A percentile compares a stretch with the other conserved stretches of the same genome.
phyloP scores from a whole-genome alignment of 2,113 vertebrate genomes.

The Calidris pugnax region DNA sequence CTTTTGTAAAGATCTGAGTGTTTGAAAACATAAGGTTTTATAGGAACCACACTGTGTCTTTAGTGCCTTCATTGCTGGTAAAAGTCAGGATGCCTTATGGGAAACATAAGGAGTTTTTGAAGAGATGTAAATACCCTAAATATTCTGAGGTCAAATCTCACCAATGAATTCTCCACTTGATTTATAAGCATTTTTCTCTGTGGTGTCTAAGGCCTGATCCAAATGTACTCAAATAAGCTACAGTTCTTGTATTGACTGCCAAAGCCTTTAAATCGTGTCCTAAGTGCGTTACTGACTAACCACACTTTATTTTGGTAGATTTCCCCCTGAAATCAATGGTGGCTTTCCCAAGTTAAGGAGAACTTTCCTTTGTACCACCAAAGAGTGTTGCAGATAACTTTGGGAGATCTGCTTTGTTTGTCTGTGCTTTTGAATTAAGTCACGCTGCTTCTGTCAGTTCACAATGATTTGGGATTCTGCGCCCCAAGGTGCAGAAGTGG shows the following conservation, averaged over 20 bases:
- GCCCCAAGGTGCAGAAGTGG: not conserved
- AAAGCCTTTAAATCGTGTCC: not conserved
- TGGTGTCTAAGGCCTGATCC: not conserved
- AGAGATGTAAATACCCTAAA: not conserved
- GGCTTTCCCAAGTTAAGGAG: not conserved
- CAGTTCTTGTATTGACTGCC: not conserved
- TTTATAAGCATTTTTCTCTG: not conserved
- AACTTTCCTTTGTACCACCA: not conserved
- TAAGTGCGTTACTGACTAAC: not conserved
- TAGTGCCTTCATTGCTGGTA: not conserved
- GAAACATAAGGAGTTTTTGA: not conserved
- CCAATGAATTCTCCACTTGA: not conserved
- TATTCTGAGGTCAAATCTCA: not conserved
- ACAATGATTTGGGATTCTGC: not conserved
- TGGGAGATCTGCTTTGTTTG: not conserved
- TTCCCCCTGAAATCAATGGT: not conserved
- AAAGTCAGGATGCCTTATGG: not conserved
- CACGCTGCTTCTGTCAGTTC: not conserved
- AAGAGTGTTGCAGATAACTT: not conserved
- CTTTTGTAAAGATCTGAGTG: not conserved
- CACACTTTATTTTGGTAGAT: not conserved
- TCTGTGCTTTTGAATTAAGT: fast-evolving
- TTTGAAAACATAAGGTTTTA: slow-evolving; percentile 19
- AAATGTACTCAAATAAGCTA: not conserved
- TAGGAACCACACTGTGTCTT: not conserved